Evolutionary conservation across 1,140 invertebrate genomes (phyloP).

Genomic region (Bombus haemorrhoidalis): DNA sequence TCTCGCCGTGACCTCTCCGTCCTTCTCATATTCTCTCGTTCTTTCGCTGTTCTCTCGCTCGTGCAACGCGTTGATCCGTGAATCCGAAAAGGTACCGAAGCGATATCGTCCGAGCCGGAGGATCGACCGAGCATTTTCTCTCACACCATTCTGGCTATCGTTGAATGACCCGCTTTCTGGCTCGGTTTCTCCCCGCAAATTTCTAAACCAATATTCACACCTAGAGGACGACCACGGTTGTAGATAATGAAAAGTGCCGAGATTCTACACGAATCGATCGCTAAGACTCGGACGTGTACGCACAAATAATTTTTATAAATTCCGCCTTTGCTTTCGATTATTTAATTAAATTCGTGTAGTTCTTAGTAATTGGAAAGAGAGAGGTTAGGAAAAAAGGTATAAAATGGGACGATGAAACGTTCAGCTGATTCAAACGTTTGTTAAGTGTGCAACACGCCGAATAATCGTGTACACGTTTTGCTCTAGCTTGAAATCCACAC

Average conservation of each 20-base stretch:
- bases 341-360: background rate
- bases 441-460: background rate
- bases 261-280: too few relatives aligned
- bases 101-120: slow-evolving; percentile 20
- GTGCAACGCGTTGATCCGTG: slow-evolving; percentile 35
- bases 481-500: slow-evolving; percentile 8
- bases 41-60: background rate
- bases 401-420: background rate
- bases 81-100: slow-evolving; percentile 40
- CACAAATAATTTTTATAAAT: background rate
- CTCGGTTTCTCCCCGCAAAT: background rate
- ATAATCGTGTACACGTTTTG: background rate
- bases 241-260: too few relatives aligned
- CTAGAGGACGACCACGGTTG: background rate
- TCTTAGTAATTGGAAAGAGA: background rate
- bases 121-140: slow-evolving; percentile 36
- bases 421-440: background rate
- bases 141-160: slow-evolving; percentile 11
- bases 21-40: background rate
- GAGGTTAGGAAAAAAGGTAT: too few relatives aligned
- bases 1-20: background rate
- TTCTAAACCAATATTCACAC: slow-evolving; percentile 17
- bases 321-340: background rate
- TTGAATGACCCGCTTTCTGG: slow-evolving; percentile 17
- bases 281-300: too few relatives aligned